Evolutionary conservation across 1,140 invertebrate genomes (phyloP), one percentile per base, ranked within the genome.

Genomic region (Tigriopus japonicus): DNA sequence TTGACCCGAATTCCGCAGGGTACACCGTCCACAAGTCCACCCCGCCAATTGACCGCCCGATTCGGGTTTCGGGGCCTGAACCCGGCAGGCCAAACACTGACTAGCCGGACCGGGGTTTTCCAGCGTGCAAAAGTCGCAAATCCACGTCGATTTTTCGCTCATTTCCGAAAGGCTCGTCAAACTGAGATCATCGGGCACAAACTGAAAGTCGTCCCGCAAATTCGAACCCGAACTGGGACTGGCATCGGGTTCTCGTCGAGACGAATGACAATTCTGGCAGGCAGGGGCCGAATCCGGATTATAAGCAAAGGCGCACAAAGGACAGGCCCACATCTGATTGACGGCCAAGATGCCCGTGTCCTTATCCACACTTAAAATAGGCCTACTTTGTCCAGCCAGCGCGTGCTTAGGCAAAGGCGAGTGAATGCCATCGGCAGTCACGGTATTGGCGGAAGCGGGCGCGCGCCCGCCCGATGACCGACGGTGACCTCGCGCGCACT

Each of bases 101-200:
- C 78, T 75, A 7, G 79, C 77, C 19, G 75, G 72, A 0, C 76
- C 75, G 19, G 79, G 77, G 72, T 91, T 91, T 2, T 88, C 76
- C 51, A 91, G 74, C 1, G 87, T 91, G 69, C 87, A 91, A 67
- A 87, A 87, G 64, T 81, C 81, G 69, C 88, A 91, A 6, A 84
- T 83, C 87, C 88, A 92, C 15, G 79, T 77, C 43, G 78, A 71
- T n/a, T 68, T 67, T 5, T 68, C 59, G 65, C n/a, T n/a, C n/a
- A n/a, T n/a, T n/a, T n/a, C n/a, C n/a, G n/a, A 12, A 12, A 49
- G 43, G 23, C 62, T 61, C 42, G 43, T 62, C 40, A 56, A 65
- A 17, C 43, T 43, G 14, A 65, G 59, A 59, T 67, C 68, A 67
- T 70, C 70, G 56, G 74, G 68, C 21, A 75, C 62, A 63, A 65